A percentile compares a stretch with the other conserved stretches of the same genome.
Evolutionary conservation across 2,113 vertebrate species (phyloP).

Genomic region (Cyanoderma ruficeps): DNA sequence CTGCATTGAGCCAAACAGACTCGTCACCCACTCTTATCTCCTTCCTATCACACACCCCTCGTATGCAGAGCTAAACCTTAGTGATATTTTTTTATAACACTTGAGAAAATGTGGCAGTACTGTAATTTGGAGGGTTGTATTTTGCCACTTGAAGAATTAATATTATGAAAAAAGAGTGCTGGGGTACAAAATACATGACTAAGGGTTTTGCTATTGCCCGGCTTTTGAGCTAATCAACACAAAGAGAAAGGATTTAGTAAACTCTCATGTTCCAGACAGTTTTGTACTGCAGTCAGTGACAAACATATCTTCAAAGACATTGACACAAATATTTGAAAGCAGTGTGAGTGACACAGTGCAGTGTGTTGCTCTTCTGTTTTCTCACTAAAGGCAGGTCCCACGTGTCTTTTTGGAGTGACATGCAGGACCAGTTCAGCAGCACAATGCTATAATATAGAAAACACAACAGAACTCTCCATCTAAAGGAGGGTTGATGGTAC

Average conservation of each 20-base stretch:
- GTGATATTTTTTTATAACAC: neutral
- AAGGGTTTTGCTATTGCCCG: neutral
- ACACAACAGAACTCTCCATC: neutral
- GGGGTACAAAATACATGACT: neutral
- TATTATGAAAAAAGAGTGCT: neutral
- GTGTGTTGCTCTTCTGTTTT: neutral
- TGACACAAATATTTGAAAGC: neutral
- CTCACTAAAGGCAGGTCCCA: neutral
- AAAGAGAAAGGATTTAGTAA: neutral
- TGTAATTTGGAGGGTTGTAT: neutral
- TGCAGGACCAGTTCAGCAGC: neutral
- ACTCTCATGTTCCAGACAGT: neutral
- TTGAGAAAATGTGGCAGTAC: neutral
- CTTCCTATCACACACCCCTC: neutral
- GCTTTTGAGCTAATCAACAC: neutral
- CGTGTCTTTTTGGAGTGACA: neutral
- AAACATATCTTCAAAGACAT: neutral
- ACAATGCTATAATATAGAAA: neutral
- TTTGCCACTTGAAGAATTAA: neutral
- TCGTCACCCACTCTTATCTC: neutral
- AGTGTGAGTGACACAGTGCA: neutral
- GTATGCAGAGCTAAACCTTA: neutral
- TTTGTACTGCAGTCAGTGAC: neutral
- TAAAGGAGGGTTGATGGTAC: neutral
- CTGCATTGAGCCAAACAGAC: neutral